Base-by-base conservation (phyloP, 2,797 vertebrate genomes). In the Channa striata region DNA sequence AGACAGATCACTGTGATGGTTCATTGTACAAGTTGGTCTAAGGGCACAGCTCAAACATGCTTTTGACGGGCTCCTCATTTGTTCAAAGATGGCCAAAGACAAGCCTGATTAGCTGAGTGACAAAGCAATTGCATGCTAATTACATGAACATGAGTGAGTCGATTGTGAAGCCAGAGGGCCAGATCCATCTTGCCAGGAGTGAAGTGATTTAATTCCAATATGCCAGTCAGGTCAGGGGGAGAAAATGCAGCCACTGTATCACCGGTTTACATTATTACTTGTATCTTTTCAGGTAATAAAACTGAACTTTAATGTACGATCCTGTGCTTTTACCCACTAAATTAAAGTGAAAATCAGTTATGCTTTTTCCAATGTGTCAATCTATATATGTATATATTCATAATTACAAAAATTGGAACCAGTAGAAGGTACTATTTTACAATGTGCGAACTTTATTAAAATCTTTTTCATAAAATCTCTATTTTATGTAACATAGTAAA, bases 11-110 rank as follows among this genome's bases (percentile, higher is more conserved):
- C 78, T 75, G 88, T 71, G 76, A 75, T 81, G 87, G 76, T 81
- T 90, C 87, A 88, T 92, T 90, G 92, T 91, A 76, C 76, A 59
- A 70, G 77, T 77, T 79, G 86, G 84, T 90, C 90, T 88, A 77
- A 89, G 84, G 82, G 85, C 84, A 89, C 87, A 86, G 88, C 85
- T 93, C 87, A 87, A 77, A 91, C 90, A 87, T 78, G 86, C 68
- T 84, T 88, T 52, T 86, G 88, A 90, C 86, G 86, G 84, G 73
- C 73, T 89, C 47, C 78, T 84, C 74, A 82, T 89, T 92, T 92
- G 88, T 91, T 87, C 74, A 60, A 14, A 81, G 81, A 81, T 83
- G 72, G 73, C 78, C 81, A 80, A 72, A 89, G 91, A 89, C 83
- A 78, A 78, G 85, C 66, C 76, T 70, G 80, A 91, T 91, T 90